These are phyloP conservation scores for Monopis laevigella DNA, from an alignment of 2,888 invertebrate genomes.

Conservation along the genomic window DNA sequence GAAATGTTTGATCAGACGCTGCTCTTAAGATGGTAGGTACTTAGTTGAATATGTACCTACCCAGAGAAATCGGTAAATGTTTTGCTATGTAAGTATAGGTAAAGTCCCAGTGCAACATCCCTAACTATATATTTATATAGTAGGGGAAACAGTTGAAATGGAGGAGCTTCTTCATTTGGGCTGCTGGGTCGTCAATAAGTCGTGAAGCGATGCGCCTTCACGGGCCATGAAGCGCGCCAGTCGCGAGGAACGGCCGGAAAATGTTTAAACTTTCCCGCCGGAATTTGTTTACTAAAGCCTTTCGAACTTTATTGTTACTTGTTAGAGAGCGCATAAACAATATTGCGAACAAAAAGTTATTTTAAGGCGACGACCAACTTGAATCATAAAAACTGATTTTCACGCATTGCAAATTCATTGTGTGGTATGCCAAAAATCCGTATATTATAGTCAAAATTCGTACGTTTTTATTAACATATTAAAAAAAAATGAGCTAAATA, in stretches of 20 bases:
- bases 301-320: no score
- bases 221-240: constrained; percentile 34
- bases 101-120: not conserved
- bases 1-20: no score
- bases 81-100: not conserved
- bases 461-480: no score
- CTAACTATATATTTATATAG: not conserved
- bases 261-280: constrained; percentile 39
- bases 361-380: no score
- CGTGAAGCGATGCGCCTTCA: constrained; percentile 40
- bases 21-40: no score
- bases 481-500: no score
- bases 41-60: not conserved
- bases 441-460: no score
- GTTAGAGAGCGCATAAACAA: no score
- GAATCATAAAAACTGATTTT: no score
- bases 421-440: no score
- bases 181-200: constrained; percentile 31
- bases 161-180: not conserved
- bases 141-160: not conserved
- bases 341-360: no score
- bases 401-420: no score
- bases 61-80: not conserved
- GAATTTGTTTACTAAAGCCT: constrained; percentile 34
- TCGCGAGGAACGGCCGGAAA: constrained; percentile 21